Percentiles rank a stretch among this genome's conserved stretches.
Conservation (phyloP, 92 coral and sea anemone genomes). For the Epizoanthus stellaris region DNA sequence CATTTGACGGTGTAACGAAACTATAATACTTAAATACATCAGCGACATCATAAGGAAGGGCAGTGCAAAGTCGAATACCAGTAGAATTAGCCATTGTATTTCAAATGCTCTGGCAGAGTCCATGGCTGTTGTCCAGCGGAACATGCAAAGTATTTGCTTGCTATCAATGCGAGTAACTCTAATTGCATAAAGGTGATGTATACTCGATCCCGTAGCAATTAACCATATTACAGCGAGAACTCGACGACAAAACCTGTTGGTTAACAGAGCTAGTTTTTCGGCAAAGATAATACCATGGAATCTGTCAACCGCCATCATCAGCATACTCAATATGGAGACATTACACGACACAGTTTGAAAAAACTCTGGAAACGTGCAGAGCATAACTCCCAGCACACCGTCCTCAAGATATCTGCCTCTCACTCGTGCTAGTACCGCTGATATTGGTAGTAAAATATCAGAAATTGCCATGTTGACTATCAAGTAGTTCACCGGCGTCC, state of each 20-base stretch:
- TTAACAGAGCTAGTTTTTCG: not conserved
- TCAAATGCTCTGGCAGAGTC: not conserved
- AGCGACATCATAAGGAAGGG: constrained; percentile 4
- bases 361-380: not conserved
- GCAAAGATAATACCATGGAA: not conserved
- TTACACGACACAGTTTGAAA: not conserved
- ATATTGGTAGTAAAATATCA: not conserved
- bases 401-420: not conserved
- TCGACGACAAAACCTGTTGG: not conserved
- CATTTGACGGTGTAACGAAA: constrained; percentile 3
- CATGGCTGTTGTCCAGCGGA: not conserved
- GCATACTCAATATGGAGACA: not conserved
- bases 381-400: not conserved
- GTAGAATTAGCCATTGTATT: not conserved
- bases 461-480: constrained; percentile 6
- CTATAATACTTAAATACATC: constrained; percentile 1
- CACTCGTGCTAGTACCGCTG: not conserved
- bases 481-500: not conserved
- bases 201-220: not conserved
- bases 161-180: not conserved
- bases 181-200: no score
- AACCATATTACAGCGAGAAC: constrained; percentile 4
- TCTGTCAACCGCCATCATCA: not conserved
- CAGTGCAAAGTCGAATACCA: not conserved
- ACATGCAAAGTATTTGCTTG: not conserved